These are phyloP conservation scores for Keiferia lycopersicella DNA, from an alignment of 2,888 invertebrate genomes.

Conservation along the genomic window DNA sequence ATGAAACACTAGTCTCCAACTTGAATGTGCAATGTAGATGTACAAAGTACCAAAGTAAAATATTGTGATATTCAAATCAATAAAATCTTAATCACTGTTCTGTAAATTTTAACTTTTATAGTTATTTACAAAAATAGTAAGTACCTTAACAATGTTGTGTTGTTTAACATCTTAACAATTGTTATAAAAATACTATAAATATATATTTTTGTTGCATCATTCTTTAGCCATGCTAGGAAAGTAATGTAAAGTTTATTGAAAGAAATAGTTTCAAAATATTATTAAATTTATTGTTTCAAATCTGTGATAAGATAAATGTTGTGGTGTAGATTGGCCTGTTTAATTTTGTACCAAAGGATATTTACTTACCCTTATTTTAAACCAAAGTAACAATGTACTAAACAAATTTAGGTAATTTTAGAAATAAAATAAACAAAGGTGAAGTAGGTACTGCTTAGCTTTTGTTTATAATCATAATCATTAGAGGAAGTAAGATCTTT, in stretches of 20 bases:
- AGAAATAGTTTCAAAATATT: background rate
- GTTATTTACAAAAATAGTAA: background rate
- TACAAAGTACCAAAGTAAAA: constrained; percentile 58
- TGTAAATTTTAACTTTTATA: constrained; percentile 10
- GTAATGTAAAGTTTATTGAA: background rate
- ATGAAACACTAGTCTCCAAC: constrained; percentile 34
- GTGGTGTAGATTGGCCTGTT: constrained; percentile 20
- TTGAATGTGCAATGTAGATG: constrained; percentile 49
- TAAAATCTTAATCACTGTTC: constrained; percentile 33
- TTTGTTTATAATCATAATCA: constrained; percentile 13
- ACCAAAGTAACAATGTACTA: background rate
- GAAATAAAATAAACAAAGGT: constrained; percentile 1
- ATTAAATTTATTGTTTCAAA: constrained; percentile 2
- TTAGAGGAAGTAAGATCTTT: constrained; percentile 16
- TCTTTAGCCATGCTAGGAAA: constrained; percentile 19
- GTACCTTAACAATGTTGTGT: constrained; percentile 1
- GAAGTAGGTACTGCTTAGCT: background rate
- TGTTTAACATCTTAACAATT: background rate
- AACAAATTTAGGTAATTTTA: background rate
- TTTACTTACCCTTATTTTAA: background rate
- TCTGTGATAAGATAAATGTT: constrained; percentile 21
- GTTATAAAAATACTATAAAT: background rate
- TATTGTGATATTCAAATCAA: constrained; percentile 64
- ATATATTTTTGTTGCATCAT: constrained; percentile 12
- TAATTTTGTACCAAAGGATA: constrained; percentile 11